These are phyloP conservation scores for Euphonia xanthogaster DNA, from an alignment of 2,797 vertebrate genomes.

Conservation along the genomic window DNA sequence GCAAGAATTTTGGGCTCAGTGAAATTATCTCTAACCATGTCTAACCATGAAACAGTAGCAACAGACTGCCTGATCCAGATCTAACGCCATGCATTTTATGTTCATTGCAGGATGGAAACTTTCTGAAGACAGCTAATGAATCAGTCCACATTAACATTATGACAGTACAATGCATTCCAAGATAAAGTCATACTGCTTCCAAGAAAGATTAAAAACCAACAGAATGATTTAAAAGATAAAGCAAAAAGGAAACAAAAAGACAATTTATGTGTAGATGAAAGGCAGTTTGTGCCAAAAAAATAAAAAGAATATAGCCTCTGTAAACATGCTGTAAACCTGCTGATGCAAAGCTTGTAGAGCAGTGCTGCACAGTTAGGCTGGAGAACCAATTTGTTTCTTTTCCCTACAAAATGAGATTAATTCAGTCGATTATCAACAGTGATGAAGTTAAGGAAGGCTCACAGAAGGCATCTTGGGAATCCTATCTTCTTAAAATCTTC, in stretches of 20 bases:
- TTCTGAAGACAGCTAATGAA: neutral
- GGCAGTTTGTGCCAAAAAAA: neutral
- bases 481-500: neutral
- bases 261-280: neutral
- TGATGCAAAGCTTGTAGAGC: neutral
- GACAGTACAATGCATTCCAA: neutral
- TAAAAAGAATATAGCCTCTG: neutral
- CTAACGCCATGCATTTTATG: neutral
- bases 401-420: neutral
- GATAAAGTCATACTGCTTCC: neutral
- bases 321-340: neutral
- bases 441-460: neutral
- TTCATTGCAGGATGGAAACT: neutral
- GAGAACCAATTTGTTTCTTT: neutral
- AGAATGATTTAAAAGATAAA: neutral
- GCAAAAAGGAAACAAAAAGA: neutral
- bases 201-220: neutral
- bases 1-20: neutral
- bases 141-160: neutral
- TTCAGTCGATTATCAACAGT: neutral
- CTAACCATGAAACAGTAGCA: neutral
- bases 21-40: neutral
- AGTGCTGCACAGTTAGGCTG: neutral
- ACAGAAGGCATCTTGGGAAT: neutral
- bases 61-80: neutral